Base-by-base conservation (phyloP, 2,113 vertebrate genomes). In the Hypanus sabinus region DNA sequence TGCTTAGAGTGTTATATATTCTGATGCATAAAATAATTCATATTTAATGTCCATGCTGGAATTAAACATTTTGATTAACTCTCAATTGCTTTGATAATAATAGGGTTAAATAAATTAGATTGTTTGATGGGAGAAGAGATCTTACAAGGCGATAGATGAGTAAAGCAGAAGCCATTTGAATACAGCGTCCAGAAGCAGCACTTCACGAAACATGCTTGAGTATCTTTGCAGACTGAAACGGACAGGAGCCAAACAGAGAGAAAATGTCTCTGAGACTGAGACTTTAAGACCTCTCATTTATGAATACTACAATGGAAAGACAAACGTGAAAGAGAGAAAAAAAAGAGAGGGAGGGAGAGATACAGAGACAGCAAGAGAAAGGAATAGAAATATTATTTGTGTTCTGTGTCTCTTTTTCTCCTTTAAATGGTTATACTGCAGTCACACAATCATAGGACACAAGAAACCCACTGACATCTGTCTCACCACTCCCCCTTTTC, bases 1-100 rank as follows among this genome's bases (percentile, higher is more conserved):
- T 65, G 60, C 65, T 90, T 12, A 14, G 14, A 30, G 65, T 57
- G 85, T 90, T 90, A 88, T 88, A 60, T 60, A 88, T 88, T 60
- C 57, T 18, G 27, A 88, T 62, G 62, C 62, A 88, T 88, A 71
- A 71, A 73, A 90, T 18, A 30, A 90, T 90, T 62, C 85, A 65
- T 90, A 90, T 65, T 90, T 87, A 20, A 90, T 90, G 65, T 65
- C 16, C 57, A 65, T 33, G 30, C 30, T 90, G 65, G 60, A 65
- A 90, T 90, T 90, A 90, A 90, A 90, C 60, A 90, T 90, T 90
- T 7, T 30, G 65, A 65, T 90, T 90, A 90, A 62, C 85, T 90
- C 85, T 3, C n/a, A 60, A 90, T 30, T 65, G 85, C 85, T 65
- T 90, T 90, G 85, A 30, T 90, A 60, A 65, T 90, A 65, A 90